These are phyloP conservation scores for Temnothorax rugatulus DNA, from an alignment of 2,888 invertebrate species.

Conservation along the genomic window DNA sequence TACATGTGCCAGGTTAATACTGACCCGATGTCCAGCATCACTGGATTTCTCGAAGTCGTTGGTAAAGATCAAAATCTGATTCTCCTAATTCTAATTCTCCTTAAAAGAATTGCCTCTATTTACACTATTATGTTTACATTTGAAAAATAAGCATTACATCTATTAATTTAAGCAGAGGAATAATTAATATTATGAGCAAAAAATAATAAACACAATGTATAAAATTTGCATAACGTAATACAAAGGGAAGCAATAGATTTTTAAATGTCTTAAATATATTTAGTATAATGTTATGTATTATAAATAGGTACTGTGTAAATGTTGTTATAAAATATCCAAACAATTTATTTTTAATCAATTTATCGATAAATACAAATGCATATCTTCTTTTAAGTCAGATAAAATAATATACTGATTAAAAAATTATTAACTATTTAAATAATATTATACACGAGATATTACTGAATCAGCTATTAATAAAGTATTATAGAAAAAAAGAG, in stretches of 20 bases:
- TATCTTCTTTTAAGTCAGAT: neutral
- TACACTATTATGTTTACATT: neutral
- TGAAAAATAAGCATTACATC: neutral
- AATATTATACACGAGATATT: neutral
- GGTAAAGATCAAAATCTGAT: conserved; percentile 81
- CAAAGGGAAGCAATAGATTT: neutral
- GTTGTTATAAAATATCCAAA: neutral
- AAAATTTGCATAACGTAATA: neutral
- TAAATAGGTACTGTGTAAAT: neutral
- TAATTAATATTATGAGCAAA: neutral
- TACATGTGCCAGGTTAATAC: conserved; percentile 87
- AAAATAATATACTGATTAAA: neutral
- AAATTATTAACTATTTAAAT: neutral
- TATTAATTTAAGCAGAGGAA: neutral
- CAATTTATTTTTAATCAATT: neutral
- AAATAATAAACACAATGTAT: conserved; percentile 13
- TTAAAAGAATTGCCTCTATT: neutral
- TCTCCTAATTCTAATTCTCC: neutral
- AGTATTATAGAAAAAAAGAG: neutral
- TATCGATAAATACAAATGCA: neutral
- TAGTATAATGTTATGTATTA: neutral
- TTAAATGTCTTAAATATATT: neutral
- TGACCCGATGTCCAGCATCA: conserved; percentile 87
- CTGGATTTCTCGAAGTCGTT: conserved; percentile 87
- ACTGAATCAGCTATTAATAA: neutral